Percentiles rank a stretch among this genome's conserved stretches.
phyloP scores from a whole-genome alignment of 1,140 invertebrate genomes.

The Atta cephalotes region DNA sequence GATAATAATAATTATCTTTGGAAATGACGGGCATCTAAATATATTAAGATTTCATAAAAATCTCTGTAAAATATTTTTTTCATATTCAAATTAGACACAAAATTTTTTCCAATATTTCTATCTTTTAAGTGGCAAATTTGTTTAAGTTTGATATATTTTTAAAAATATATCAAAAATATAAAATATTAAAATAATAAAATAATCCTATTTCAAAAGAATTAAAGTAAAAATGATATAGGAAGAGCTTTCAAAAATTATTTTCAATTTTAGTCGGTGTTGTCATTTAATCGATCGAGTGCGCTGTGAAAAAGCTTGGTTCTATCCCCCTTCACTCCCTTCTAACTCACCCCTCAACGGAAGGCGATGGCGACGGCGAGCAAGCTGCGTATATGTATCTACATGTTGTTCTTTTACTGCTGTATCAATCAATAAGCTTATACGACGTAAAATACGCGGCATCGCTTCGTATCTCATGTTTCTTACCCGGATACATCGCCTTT shows the following conservation, averaged over 20 bases:
- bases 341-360: not conserved
- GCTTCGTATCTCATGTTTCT: conserved; percentile 29
- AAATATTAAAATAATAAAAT: not conserved
- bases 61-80: not conserved
- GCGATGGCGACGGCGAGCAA: not conserved
- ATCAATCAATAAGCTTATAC: conserved; percentile 68
- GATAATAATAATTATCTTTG: not conserved
- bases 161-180: not conserved
- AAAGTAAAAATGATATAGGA: not conserved
- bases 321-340: not conserved
- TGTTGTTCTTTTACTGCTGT: conserved; percentile 69
- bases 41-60: not conserved
- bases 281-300: not conserved
- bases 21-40: not conserved
- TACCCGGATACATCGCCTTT: not conserved
- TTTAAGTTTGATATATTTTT: not conserved
- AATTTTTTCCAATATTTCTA: not conserved
- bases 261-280: conserved; percentile 11
- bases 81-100: not conserved
- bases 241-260: conserved; percentile 12
- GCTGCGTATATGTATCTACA: conserved; percentile 36
- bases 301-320: conserved; percentile 21
- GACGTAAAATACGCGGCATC: conserved; percentile 65
- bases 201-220: not conserved
- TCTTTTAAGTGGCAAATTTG: not conserved